A percentile compares a stretch with the other conserved stretches of the same genome.
Evolutionary conservation across 2,888 invertebrate genomes (phyloP).

Genomic region (Coleophora flavipennella): DNA sequence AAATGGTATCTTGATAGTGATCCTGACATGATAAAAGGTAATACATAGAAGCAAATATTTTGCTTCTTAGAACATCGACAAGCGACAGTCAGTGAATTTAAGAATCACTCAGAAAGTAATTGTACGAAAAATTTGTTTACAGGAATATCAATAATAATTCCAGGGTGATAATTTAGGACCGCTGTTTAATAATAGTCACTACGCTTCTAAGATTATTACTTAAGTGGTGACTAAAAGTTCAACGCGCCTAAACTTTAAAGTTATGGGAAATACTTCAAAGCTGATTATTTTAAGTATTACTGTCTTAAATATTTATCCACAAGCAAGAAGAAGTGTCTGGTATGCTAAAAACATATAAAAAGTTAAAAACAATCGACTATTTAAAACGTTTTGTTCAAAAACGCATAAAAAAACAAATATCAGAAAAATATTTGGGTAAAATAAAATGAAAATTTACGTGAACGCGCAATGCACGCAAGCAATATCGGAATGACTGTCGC

Average conservation of each 20-base stretch:
- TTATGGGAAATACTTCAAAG: not conserved
- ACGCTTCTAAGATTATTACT: conserved; percentile 14
- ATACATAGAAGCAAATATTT: not conserved
- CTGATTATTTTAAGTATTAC: too few species aligned
- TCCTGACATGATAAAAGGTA: conserved; percentile 5
- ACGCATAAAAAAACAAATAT: too few species aligned
- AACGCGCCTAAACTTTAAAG: conserved; percentile 11
- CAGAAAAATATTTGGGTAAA: too few species aligned
- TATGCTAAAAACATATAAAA: too few species aligned
- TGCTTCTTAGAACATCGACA: not conserved
- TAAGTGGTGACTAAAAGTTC: conserved; percentile 2
- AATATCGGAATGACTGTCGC: not conserved
- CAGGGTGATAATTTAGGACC: conserved; percentile 19
- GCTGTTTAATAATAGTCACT: conserved; percentile 11
- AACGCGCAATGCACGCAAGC: conserved; percentile 6
- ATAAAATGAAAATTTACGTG: not conserved
- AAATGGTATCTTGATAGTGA: not conserved
- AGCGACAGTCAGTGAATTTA: conserved; percentile 1
- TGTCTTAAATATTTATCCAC: too few species aligned
- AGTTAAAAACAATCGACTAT: too few species aligned
- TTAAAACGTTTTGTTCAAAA: too few species aligned
- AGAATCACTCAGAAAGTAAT: too few species aligned
- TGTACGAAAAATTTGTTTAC: too few species aligned
- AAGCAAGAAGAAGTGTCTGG: too few species aligned
- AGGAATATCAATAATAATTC: conserved; percentile 3